Conservation (phyloP, 23 tunicate species). For the Styela clava region DNA sequence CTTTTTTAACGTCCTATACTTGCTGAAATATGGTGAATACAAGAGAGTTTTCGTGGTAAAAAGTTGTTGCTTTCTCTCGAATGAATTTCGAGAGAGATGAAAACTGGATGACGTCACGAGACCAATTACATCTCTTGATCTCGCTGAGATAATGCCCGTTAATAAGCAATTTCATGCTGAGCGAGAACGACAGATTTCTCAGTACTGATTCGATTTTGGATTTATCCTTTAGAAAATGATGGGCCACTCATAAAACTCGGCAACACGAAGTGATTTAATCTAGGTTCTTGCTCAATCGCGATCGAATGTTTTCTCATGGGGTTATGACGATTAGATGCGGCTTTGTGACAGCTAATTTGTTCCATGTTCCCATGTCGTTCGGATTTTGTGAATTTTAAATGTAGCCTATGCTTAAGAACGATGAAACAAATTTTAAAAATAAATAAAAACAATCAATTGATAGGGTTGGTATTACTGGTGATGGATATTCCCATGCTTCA, state of each 20-base stretch:
- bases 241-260: too few relatives aligned
- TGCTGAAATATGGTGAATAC: too few relatives aligned
- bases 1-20: too few relatives aligned
- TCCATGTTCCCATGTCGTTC: neutral
- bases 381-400: neutral
- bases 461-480: neutral
- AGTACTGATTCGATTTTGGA: neutral
- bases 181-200: neutral
- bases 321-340: neutral
- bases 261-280: too few relatives aligned
- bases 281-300: neutral
- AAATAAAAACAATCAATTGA: neutral
- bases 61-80: neutral
- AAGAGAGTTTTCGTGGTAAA: neutral
- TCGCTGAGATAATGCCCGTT: slow-evolving; percentile 13
- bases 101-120: neutral
- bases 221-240: too few relatives aligned
- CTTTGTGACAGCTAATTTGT: neutral
- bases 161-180: slow-evolving; percentile 13
- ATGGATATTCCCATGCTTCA: neutral
- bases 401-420: neutral
- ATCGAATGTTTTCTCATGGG: neutral
- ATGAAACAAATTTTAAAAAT: neutral
- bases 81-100: neutral
- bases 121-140: neutral